Evolutionary conservation across 2,888 invertebrate species (phyloP), one percentile per base, ranked within the genome.

Genomic region (Lysandra coridon): DNA sequence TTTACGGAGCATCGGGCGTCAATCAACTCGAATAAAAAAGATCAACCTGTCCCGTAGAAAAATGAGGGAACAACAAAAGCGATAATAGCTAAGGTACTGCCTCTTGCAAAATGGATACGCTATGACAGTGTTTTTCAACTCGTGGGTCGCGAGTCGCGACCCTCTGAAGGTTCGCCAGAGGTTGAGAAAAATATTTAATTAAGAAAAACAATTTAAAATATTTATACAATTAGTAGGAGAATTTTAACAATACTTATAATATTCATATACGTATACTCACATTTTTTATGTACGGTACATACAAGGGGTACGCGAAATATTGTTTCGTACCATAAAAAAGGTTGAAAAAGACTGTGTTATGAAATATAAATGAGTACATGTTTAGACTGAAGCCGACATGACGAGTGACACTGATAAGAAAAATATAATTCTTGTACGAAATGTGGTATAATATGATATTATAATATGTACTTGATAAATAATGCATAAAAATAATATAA

Each of bases 1-100:
- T 76, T 23, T 49, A 17, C 30, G 30, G 6, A 33, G 14, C 76
- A 49, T 49, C 49, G 44, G 14, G 12, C 33, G 30, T 76, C 53
- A 76, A 53, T 76, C 76, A 23, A 76, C 33, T 76, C 53, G 23
- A 76, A 76, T 76, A 76, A 76, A 76, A 76, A 53, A 76, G 76
- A 76, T 76, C 53, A 76, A 44, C 49, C 53, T 76, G 23, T 30
- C 76, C 33, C 57, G 17, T 14, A 14, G 33, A 69, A 69, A 37
- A 69, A 37, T 33, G 69, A 69, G 33, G 69, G 69, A 69, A 6
- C 33, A 17, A 14, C 33, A 69, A 37, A 69, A 69, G 37, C 33
- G 69, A 69, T 37, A 69, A 69, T 37, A 69, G 69, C 37, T 14
- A 6, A 40, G 2, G 69, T 69, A 69, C 30, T 69, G 12, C 33